Base-by-base conservation (phyloP, 2,113 vertebrate genomes). In the Terrapene triunguis region DNA sequence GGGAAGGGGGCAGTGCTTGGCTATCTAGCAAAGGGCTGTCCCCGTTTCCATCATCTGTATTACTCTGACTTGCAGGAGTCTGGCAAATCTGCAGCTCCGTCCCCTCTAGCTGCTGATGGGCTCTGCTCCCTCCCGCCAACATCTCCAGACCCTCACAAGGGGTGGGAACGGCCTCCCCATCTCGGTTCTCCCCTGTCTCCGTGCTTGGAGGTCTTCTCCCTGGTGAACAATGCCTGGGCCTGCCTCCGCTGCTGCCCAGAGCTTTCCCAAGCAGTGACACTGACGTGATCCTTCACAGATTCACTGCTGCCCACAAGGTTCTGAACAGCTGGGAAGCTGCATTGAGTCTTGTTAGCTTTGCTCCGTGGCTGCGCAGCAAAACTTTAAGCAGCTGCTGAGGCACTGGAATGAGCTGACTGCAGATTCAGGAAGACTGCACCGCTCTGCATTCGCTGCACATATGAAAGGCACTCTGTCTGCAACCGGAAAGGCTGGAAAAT, bases 391-490 rank as follows among this genome's bases (percentile, higher is more conserved):
- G 94, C 92, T 89, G 87, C 93, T 94, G 94, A 80, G 90, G 92
- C 89, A 89, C 82, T n/a, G 1, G 25, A 0, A 35, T 53, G 95
- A 90, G 84, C 59, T 80, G 95, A 72, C 94, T 93, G 88, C 93
- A 88, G 94, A 93, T 90, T 90, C 65, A 42, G 96, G 8, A 80
- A 91, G 85, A 5, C n/a, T 89, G 74, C 21, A 25, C 38, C 5
- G 19, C 38, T 24, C 19, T 74, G 38, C 21, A 25, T 25, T 44
- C 12, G 78, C 96, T 85, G 92, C 96, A 92, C 89, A 24, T 47
- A 84, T 14, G 87, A 92, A 92, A 97, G 95, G 97, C 47, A 6
- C 62, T 87, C 84, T n/a, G 19, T 19, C 59, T 17, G 22, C 42
- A 13, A 8, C 25, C 12, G 13, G 19, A 13, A 7, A 25, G 38